Evolutionary conservation across 2,113 vertebrate genomes (phyloP).

Genomic region (Smithornis capensis): DNA sequence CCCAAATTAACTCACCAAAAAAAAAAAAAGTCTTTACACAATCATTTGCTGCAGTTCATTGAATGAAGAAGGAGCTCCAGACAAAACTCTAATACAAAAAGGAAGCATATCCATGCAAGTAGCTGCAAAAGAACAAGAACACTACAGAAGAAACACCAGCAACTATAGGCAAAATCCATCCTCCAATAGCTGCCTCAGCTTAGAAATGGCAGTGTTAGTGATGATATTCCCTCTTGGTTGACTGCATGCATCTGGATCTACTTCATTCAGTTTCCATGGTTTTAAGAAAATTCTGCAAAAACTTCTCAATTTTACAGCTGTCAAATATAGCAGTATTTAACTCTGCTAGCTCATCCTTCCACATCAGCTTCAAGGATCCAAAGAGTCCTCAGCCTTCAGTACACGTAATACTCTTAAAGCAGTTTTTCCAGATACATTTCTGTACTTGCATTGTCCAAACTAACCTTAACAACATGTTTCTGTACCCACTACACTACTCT

Average conservation of each 20-base stretch:
- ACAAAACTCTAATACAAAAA: not conserved
- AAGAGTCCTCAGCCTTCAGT: not conserved
- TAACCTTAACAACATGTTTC: not conserved
- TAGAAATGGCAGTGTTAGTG: not conserved
- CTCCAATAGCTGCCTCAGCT: not conserved
- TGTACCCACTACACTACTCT: not conserved
- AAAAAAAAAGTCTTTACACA: not conserved
- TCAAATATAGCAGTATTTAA: not conserved
- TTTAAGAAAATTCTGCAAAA: not conserved
- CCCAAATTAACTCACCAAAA: not conserved
- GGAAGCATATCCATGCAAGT: not conserved
- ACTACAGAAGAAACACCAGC: not conserved
- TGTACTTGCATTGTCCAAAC: not conserved
- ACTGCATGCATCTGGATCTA: not conserved
- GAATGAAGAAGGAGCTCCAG: not conserved
- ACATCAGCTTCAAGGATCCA: not conserved
- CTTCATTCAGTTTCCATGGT: not conserved
- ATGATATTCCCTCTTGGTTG: not conserved
- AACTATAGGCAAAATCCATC: not conserved
- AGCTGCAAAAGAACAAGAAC: not conserved
- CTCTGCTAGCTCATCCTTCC: not conserved
- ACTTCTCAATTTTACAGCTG: not conserved
- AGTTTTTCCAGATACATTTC: not conserved
- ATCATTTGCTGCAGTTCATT: not conserved
- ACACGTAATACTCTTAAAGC: not conserved